Conservation (phyloP, 1,140 invertebrate species). For the Oncopodura yosiiana region DNA sequence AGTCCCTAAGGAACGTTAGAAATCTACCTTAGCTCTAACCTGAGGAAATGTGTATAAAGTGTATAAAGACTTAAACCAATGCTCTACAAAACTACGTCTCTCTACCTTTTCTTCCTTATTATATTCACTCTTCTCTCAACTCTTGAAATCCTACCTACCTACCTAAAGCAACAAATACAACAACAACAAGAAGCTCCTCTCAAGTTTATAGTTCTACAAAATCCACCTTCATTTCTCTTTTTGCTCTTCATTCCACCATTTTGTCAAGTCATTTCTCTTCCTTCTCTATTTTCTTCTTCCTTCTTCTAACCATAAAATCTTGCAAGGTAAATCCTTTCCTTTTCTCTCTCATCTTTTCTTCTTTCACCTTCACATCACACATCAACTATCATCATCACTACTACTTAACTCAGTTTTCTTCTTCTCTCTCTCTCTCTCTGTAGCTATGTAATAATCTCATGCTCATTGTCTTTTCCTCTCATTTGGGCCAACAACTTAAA, state of each 20-base stretch:
- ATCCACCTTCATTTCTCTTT: constrained; percentile 8
- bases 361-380: not conserved
- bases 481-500: not conserved
- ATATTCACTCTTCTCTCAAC: constrained; percentile 13
- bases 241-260: constrained; percentile 5
- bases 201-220: not conserved
- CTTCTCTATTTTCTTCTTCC: not conserved
- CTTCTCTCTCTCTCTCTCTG: not conserved
- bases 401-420: not conserved
- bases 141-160: constrained; percentile 7
- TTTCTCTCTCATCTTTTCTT: too few relatives aligned
- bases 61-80: too few relatives aligned
- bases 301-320: not conserved
- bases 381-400: not conserved
- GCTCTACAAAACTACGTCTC: too few relatives aligned
- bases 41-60: too few relatives aligned
- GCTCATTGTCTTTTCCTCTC: too few relatives aligned
- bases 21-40: too few relatives aligned
- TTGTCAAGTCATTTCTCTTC: constrained; percentile 13
- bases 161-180: constrained; percentile 3
- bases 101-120: not conserved
- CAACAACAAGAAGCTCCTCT: not conserved
- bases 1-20: constrained; percentile 29
- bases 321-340: too few relatives aligned
- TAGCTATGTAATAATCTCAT: not conserved